Percentiles rank a stretch among this genome's conserved stretches.
Conservation (phyloP, 2,797 vertebrate genomes). For the Scolopax bukidnonensis region DNA sequence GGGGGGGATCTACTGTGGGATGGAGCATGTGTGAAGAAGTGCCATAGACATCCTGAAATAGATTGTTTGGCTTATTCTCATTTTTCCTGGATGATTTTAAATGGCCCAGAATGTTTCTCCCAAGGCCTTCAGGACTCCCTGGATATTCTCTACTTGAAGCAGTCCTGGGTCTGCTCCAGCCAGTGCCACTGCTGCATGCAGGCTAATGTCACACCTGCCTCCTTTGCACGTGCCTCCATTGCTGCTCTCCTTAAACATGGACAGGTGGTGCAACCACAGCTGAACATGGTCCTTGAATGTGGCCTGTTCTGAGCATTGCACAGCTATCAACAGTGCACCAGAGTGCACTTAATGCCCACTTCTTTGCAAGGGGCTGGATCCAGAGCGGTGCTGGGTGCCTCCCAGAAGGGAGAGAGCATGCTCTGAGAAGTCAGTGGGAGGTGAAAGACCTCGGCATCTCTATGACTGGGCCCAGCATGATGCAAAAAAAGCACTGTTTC, state of each 20-base stretch:
- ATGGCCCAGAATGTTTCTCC: neutral
- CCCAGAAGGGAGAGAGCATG: neutral
- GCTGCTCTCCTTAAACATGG: neutral
- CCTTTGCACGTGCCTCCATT: neutral
- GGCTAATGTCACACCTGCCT: neutral
- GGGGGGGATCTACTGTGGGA: neutral
- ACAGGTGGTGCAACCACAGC: neutral
- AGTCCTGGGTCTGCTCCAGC: neutral
- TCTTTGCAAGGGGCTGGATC: neutral
- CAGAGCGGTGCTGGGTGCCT: neutral
- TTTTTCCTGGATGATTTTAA: neutral
- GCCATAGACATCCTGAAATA: neutral
- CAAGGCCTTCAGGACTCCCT: neutral
- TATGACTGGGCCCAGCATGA: neutral
- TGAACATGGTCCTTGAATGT: fast-evolving
- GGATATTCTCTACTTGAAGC: neutral
- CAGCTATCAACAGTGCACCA: neutral
- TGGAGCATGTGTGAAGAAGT: neutral
- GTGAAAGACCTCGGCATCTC: conserved; percentile 9
- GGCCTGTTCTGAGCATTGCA: neutral
- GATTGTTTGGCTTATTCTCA: neutral
- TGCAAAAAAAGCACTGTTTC: conserved; percentile 6
- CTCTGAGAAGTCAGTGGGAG: neutral
- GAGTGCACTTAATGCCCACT: neutral
- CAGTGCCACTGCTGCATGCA: neutral